Percentiles rank a stretch among this genome's conserved stretches.
These are phyloP conservation scores for Blastobasis lacticolella DNA, from an alignment of 2,888 invertebrate species.

Conservation along the genomic window DNA sequence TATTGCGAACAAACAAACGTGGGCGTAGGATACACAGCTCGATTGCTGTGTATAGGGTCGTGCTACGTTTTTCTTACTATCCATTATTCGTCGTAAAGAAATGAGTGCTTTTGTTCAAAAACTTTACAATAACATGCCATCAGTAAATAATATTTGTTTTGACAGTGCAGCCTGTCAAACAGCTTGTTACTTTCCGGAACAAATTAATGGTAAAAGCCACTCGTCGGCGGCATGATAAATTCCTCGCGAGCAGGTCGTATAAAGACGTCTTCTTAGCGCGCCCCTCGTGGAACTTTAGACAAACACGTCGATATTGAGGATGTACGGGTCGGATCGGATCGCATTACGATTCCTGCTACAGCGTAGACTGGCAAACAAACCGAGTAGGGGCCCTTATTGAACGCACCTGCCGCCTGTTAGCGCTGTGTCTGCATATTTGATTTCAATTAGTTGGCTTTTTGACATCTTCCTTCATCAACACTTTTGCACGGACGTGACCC, in stretches of 20 bases:
- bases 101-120: too few relatives aligned
- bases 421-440: constrained; percentile 29
- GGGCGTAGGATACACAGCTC: too few relatives aligned
- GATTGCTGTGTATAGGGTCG: too few relatives aligned
- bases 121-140: too few relatives aligned
- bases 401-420: constrained; percentile 31
- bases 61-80: too few relatives aligned
- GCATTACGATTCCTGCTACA: constrained; percentile 19
- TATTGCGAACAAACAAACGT: neutral
- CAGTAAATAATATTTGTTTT: too few relatives aligned
- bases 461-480: constrained; percentile 16
- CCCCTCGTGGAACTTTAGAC: constrained; percentile 11
- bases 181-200: neutral
- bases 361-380: constrained; percentile 25
- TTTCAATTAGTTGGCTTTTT: constrained; percentile 26
- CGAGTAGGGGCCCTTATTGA: constrained; percentile 17
- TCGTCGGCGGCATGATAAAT: too few relatives aligned
- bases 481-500: constrained; percentile 14
- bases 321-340: constrained; percentile 11
- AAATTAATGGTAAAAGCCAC: too few relatives aligned
- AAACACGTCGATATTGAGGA: constrained; percentile 14
- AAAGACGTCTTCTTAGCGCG: constrained; percentile 1
- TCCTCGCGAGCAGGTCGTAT: neutral
- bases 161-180: too few relatives aligned
- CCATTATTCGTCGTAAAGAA: too few relatives aligned